Base-by-base conservation (phyloP, 2,888 invertebrate species). In the Thecophora atra region DNA sequence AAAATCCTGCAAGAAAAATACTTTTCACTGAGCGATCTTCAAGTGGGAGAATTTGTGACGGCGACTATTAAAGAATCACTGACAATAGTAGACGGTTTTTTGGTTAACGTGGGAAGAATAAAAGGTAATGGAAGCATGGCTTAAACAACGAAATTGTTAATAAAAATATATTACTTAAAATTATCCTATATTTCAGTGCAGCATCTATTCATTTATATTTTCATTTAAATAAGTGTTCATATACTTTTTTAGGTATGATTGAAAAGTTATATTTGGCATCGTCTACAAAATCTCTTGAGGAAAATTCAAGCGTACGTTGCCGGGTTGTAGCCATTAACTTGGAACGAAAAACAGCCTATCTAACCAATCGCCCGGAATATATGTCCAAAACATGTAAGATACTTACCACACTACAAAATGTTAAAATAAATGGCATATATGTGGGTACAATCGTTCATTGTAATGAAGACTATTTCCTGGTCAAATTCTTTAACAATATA, bases 311-410 rank as follows among this genome's bases (percentile, higher is more conserved):
- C 42, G 81, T 91, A 15, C 88, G 86, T n/a, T 91, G 90, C 0
- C 89, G 91, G 3, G 91, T 94, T 5, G 83, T 92, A 44, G 83
- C 83, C 0, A 80, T 89, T 4, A 88, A 89, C 76, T 73, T 79
- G 0, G 86, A 82, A 0, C 87, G 85, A 21, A 87, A 87, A 28
- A 86, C 87, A 4, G 83, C 91, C 1, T 83, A 89, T 67, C 87
- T 94, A 24, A 93, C 93, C 0, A 84, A 92, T 79, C 93, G 93
- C 78, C 89, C 89, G 3, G 89, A 91, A 3, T 88, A 94, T 13
- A 82, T 94, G 73, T 83, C 88, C 0, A 88, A 89, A 0, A 87
- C 89, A 0, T 80, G 89, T 2, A 87, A 88, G 19, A 84, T 90
- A 44, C 84, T 94, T 6, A 83, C 80, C 1, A 85, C 87, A 2